phyloP scores from a whole-genome alignment of 2,888 invertebrate genomes.

The Pseudococcus longispinus region DNA sequence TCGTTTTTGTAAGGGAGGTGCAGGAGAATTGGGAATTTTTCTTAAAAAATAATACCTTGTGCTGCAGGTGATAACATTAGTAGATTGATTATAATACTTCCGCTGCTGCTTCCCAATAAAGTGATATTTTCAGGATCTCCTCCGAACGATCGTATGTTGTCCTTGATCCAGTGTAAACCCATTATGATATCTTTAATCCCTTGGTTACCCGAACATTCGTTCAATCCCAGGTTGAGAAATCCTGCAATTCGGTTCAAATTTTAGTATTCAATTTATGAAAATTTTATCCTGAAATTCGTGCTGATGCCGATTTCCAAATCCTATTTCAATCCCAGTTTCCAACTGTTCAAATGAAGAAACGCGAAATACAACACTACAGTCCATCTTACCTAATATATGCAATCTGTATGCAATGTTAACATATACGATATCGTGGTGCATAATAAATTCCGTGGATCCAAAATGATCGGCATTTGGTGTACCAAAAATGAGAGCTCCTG shows the following conservation, averaged over 20 bases:
- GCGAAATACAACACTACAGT: too few relatives aligned
- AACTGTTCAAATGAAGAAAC: too few relatives aligned
- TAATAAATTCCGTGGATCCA: background rate
- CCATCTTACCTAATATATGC: background rate
- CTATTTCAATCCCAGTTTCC: too few relatives aligned
- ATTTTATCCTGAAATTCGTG: background rate
- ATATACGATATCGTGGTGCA: conserved; percentile 18
- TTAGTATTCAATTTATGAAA: background rate
- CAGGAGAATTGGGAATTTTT: background rate
- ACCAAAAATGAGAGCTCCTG: background rate
- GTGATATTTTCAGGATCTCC: conserved; percentile 13
- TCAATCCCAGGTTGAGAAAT: background rate
- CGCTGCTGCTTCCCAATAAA: background rate
- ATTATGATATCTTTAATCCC: conserved; percentile 1
- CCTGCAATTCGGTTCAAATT: background rate
- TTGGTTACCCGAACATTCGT: background rate
- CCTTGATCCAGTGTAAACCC: background rate
- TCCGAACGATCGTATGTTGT: background rate
- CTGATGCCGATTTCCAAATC: too few relatives aligned
- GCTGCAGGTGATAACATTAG: background rate
- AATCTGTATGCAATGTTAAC: background rate
- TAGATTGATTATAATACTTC: background rate
- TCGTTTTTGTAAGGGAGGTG: background rate
- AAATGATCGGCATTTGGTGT: background rate
- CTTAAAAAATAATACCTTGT: background rate